Evolutionary conservation across 2,888 invertebrate genomes (phyloP).

Genomic region (Choristoneura rosaceana): DNA sequence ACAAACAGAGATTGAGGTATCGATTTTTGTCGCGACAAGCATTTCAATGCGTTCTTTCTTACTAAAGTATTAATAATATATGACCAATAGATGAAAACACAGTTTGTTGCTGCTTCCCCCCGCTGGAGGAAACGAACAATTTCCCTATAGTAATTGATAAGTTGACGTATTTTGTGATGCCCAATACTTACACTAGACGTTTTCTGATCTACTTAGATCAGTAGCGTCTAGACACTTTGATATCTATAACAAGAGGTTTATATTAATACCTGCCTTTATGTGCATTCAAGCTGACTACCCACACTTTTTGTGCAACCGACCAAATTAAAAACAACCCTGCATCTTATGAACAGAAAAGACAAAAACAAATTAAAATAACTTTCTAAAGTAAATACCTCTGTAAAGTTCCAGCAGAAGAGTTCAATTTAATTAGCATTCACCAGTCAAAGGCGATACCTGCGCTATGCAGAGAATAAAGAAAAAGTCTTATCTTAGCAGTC

Average conservation of each 20-base stretch:
- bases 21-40: too few species aligned
- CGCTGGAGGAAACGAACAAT: too few species aligned
- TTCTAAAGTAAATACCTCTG: conserved; percentile 34
- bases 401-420: conserved; percentile 31
- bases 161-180: too few species aligned
- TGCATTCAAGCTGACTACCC: background rate
- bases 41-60: too few species aligned
- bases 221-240: background rate
- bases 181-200: too few species aligned
- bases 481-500: conserved; percentile 56
- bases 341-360: conserved; percentile 21
- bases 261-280: background rate
- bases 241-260: background rate
- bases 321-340: conserved; percentile 9
- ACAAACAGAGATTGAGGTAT: too few species aligned
- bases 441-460: conserved; percentile 45
- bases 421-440: conserved; percentile 45
- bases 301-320: conserved; percentile 1
- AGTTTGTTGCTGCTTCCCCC: too few species aligned
- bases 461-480: conserved; percentile 57
- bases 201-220: too few species aligned
- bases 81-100: too few species aligned
- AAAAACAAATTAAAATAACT: conserved; percentile 38
- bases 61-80: too few species aligned
- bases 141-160: too few species aligned